Evolutionary conservation across 2,797 vertebrate species (phyloP).

Genomic region (Pseudomugil gertrudae): DNA sequence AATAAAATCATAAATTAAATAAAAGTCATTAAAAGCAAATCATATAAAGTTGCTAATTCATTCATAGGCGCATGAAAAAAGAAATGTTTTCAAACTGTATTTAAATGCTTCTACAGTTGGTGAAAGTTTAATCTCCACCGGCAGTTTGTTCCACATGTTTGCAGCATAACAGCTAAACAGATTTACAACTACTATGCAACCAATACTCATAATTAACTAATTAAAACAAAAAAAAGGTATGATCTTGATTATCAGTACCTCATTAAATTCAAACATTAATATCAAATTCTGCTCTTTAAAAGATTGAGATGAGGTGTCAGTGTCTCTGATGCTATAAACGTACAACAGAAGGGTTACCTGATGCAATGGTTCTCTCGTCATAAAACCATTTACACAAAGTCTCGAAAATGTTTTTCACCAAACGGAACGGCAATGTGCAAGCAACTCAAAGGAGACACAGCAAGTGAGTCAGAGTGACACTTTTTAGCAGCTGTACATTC

Average conservation of each 20-base stretch:
- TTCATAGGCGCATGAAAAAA: no score
- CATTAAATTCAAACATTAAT: slow-evolving; percentile 32
- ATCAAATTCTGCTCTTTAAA: slow-evolving; percentile 57
- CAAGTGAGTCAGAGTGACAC: slow-evolving; percentile 58
- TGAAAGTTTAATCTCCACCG: no score
- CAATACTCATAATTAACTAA: background rate
- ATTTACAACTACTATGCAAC: slow-evolving; percentile 49
- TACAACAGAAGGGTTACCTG: slow-evolving; percentile 54
- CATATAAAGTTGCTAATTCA: no score
- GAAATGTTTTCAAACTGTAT: no score
- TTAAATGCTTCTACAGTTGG: no score
- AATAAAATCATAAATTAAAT: no score
- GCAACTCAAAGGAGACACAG: slow-evolving; percentile 58
- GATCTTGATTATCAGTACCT: slow-evolving; percentile 60
- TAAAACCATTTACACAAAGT: slow-evolving; percentile 50
- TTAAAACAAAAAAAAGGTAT: background rate
- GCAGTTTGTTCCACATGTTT: no score
- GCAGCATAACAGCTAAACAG: no score
- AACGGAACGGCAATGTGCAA: slow-evolving; percentile 42
- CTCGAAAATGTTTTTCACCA: slow-evolving; percentile 38
- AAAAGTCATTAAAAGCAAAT: no score
- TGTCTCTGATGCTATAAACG: slow-evolving; percentile 47
- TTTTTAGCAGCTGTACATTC: slow-evolving; percentile 74
- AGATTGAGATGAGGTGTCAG: slow-evolving; percentile 54
- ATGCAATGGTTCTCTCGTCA: slow-evolving; percentile 45